A percentile compares a stretch with the other conserved stretches of the same genome.
Conservation (phyloP, 2,888 invertebrate genomes). For the Parelbella ahira region DNA sequence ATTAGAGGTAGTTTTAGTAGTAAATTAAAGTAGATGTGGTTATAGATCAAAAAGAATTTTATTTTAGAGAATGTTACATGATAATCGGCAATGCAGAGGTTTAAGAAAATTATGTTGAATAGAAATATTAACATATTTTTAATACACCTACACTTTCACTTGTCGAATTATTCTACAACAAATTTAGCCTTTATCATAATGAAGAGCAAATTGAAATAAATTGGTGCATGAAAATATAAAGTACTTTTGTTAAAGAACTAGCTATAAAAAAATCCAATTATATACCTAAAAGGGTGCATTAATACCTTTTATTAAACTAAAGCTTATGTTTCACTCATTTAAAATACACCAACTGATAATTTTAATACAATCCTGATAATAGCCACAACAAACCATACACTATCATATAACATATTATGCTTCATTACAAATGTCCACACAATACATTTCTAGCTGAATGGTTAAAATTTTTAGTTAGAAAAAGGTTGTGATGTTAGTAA, state of each 20-base stretch:
- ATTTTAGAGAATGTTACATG: conserved; percentile 79
- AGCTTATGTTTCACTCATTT: conserved; percentile 47
- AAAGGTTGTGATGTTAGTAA: conserved; percentile 30
- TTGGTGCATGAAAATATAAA: conserved; percentile 58
- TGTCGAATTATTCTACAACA: conserved; percentile 68
- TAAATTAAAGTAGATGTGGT: conserved; percentile 10
- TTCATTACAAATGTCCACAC: conserved; percentile 31
- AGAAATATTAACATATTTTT: conserved; percentile 72
- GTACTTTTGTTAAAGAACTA: conserved; percentile 46
- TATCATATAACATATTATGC: conserved; percentile 39
- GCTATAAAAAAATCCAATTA: conserved; percentile 56
- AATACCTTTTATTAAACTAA: conserved; percentile 50
- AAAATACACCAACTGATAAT: conserved; percentile 49
- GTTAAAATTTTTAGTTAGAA: conserved; percentile 40
- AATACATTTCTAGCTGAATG: conserved; percentile 52
- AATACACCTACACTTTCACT: conserved; percentile 72
- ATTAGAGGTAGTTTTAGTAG: conserved; percentile 4
- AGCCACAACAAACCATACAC: conserved; percentile 44
- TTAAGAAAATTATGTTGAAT: conserved; percentile 73
- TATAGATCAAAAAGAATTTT: conserved; percentile 81
- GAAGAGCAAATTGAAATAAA: conserved; percentile 56
- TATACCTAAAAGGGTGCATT: conserved; percentile 58
- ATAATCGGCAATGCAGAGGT: conserved; percentile 80
- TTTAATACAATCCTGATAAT: conserved; percentile 44
- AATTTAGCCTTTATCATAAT: conserved; percentile 61